Conservation (phyloP, 2,888 invertebrate genomes). For the Drepana falcataria region DNA sequence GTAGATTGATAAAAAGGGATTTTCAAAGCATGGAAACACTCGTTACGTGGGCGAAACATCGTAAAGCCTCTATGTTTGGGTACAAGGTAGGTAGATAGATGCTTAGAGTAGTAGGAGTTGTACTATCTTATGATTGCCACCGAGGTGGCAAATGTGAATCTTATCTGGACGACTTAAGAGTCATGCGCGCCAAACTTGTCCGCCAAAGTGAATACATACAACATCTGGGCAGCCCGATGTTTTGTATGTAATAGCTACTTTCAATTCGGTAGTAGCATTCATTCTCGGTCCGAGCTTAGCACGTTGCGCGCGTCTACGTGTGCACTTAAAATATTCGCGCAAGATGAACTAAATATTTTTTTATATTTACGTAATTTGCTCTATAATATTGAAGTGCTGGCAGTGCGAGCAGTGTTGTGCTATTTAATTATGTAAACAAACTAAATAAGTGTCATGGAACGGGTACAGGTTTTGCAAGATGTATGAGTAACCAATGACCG, state of each 20-base stretch:
- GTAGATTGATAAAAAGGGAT: constrained; percentile 2
- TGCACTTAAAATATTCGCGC: constrained; percentile 21
- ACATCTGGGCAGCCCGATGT: constrained; percentile 44
- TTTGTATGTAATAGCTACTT: constrained; percentile 48
- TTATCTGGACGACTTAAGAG: constrained; percentile 10
- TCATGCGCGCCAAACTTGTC: constrained; percentile 1
- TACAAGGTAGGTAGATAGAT: neutral
- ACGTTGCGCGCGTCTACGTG: constrained; percentile 42
- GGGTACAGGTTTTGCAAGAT: constrained; percentile 57
- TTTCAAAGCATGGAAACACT: constrained; percentile 5
- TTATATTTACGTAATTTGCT: constrained; percentile 19
- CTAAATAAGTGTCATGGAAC: constrained; percentile 41
- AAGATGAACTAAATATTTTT: constrained; percentile 23
- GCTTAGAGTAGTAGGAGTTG: constrained; percentile 1
- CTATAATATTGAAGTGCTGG: constrained; percentile 20
- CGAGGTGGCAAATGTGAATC: constrained; percentile 8
- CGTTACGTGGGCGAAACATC: constrained; percentile 6
- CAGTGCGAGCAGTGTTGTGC: constrained; percentile 37
- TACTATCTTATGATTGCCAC: constrained; percentile 9
- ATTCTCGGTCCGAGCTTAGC: constrained; percentile 49
- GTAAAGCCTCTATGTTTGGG: constrained; percentile 4
- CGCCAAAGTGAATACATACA: constrained; percentile 16
- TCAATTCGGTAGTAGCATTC: constrained; percentile 54
- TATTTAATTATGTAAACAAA: constrained; percentile 44
- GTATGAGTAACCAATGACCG: constrained; percentile 67